A percentile compares a stretch with the other conserved stretches of the same genome.
These are phyloP conservation scores for Drosophila leonis DNA, from an alignment of 2,888 invertebrate genomes.

Conservation along the genomic window DNA sequence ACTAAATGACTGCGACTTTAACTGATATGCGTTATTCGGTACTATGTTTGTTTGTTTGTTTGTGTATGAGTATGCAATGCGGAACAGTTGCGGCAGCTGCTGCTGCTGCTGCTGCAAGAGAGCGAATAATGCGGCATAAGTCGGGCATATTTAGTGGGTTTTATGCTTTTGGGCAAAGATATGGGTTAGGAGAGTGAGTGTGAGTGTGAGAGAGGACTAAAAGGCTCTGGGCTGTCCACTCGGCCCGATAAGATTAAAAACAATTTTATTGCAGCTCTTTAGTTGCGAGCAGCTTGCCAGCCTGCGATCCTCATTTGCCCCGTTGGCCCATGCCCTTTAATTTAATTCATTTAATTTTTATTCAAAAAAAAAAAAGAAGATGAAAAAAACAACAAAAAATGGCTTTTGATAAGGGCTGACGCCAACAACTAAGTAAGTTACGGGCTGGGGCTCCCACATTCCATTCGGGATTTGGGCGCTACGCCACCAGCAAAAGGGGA, in stretches of 20 bases:
- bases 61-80: constrained; percentile 34
- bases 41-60: neutral
- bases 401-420: constrained; percentile 75
- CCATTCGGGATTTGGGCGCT: constrained; percentile 51
- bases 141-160: constrained; percentile 75
- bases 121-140: constrained; percentile 71
- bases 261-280: constrained; percentile 84
- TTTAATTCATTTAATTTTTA: constrained; percentile 85
- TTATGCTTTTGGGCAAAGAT: constrained; percentile 46
- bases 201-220: constrained; percentile 56
- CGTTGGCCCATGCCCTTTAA: constrained; percentile 67
- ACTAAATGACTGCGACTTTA: constrained; percentile 49
- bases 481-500: neutral
- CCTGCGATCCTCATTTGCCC: constrained; percentile 33
- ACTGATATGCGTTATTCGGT: constrained; percentile 43
- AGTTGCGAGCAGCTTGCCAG: constrained; percentile 61
- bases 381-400: constrained; percentile 57
- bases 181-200: constrained; percentile 15
- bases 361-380: constrained; percentile 63
- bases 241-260: constrained; percentile 82
- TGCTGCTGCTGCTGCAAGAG: constrained; percentile 30
- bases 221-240: constrained; percentile 78
- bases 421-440: constrained; percentile 66
- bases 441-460: constrained; percentile 71
- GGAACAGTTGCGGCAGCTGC: constrained; percentile 50